Evolutionary conservation across 2,797 vertebrate species (phyloP), one percentile per base, ranked within the genome.

Genomic region (Aythya fuligula): DNA sequence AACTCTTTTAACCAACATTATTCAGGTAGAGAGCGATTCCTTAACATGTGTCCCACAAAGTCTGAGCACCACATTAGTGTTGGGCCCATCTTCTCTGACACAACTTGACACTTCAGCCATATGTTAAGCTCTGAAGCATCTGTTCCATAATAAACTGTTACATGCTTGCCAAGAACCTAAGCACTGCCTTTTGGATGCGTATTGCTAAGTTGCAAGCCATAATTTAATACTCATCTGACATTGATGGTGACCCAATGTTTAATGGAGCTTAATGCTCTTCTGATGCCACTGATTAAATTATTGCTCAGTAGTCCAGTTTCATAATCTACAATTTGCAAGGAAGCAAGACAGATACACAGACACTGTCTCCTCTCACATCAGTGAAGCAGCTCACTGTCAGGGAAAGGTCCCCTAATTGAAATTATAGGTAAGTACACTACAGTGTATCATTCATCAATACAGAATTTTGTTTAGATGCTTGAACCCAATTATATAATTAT

Each of bases 201-300:
- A 95, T 78, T 94, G 78, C 84, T 89, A 98, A 95, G 49, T 94
- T 96, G 92, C 84, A 94, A 97, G 65, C 87, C 73, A 94, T 96
- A 97, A 97, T 96, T 96, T 97, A 97, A 98, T 95, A 96, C n/a
- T 89, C 87, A 54, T 96, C 90, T 96, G 95, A 96, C 95, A 96
- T 38, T 95, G 94, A 93, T 95, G 90, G 87, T 67, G 70, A 97
- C 82, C 80, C 89, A 96, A 89, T 64, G 28, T 95, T 97, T 97
- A 97, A 96, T 97, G 90, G 87, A 96, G 81, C 81, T 96, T 97
- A 97, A 96, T 92, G 86, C 70, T 97, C 89, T 97, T 93, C 87
- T 95, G 84, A 96, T 95, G 96, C 78, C 91, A 69, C 73, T 97
- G 92, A 97, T 97, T 96, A 95, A 97, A 97, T 97, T 97, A 97